Evolutionary conservation across 2,113 vertebrate genomes (phyloP).

Genomic region (Crotophaga sulcirostris): DNA sequence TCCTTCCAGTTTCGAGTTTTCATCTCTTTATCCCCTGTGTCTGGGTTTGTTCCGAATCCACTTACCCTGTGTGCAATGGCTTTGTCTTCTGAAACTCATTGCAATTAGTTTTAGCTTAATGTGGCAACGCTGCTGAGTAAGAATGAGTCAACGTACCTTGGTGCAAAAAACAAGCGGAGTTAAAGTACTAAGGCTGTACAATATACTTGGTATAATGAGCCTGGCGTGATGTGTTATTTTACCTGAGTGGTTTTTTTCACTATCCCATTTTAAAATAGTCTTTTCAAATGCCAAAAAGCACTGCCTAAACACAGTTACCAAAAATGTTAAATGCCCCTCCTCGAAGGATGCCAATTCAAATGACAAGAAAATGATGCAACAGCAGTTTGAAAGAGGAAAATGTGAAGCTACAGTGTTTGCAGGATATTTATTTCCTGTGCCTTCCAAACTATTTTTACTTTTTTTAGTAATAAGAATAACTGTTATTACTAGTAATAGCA

Average conservation of each 20-base stretch:
- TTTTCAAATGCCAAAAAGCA: background rate
- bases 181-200: background rate
- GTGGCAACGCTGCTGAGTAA: background rate
- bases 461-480: background rate
- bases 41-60: fast-evolving
- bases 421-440: background rate
- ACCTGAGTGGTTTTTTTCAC: background rate
- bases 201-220: background rate
- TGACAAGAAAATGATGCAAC: background rate
- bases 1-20: background rate
- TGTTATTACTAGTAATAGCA: background rate
- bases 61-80: fast-evolving
- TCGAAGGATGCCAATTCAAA: background rate
- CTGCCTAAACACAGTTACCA: background rate
- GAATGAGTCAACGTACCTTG: background rate
- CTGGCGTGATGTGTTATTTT: background rate
- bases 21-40: fast-evolving
- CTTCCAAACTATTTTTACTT: background rate
- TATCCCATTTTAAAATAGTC: background rate
- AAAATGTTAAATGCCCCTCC: background rate
- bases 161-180: background rate
- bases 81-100: slow-evolving; percentile 28
- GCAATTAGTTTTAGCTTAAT: background rate
- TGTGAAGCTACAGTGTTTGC: background rate
- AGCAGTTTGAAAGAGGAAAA: background rate